Percentiles rank a stretch among this genome's conserved stretches.
Evolutionary conservation across 2,888 invertebrate genomes (phyloP).

Genomic region (Toxonevra muliebris): DNA sequence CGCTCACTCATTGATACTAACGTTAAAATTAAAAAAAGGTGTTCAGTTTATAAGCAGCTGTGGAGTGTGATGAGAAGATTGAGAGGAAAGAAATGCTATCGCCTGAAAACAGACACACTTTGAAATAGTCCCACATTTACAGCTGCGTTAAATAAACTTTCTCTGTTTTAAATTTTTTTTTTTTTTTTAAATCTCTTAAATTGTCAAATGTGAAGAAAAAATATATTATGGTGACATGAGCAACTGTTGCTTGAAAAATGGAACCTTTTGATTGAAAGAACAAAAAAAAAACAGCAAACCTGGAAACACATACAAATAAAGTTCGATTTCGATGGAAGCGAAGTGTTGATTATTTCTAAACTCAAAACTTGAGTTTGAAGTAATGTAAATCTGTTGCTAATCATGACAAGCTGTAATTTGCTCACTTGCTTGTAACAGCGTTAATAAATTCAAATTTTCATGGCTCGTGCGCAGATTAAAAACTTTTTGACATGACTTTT

Average conservation of each 20-base stretch:
- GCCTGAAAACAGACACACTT: constrained; percentile 12
- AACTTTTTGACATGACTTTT: neutral
- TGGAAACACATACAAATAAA: neutral
- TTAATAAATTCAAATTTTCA: neutral
- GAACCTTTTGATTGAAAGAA: neutral
- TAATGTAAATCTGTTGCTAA: no score
- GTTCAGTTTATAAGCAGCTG: constrained; percentile 27
- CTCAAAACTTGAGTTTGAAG: no score
- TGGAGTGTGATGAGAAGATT: constrained; percentile 3
- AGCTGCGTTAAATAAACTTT: constrained; percentile 27
- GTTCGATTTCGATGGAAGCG: neutral
- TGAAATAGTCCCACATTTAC: constrained; percentile 3
- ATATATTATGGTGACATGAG: neutral
- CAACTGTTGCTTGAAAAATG: constrained; percentile 5
- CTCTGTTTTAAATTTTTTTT: neutral
- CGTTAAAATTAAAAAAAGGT: constrained; percentile 23
- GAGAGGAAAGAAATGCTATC: neutral
- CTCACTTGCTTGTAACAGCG: neutral
- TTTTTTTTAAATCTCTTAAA: no score
- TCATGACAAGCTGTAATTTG: no score
- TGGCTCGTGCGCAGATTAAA: neutral
- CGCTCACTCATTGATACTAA: constrained; percentile 22
- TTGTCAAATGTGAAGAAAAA: neutral
- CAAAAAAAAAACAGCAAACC: neutral
- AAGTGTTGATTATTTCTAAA: no score